These are phyloP conservation scores for Pristionchus maxplancki DNA, from an alignment of 2,888 invertebrate species.

Conservation along the genomic window DNA sequence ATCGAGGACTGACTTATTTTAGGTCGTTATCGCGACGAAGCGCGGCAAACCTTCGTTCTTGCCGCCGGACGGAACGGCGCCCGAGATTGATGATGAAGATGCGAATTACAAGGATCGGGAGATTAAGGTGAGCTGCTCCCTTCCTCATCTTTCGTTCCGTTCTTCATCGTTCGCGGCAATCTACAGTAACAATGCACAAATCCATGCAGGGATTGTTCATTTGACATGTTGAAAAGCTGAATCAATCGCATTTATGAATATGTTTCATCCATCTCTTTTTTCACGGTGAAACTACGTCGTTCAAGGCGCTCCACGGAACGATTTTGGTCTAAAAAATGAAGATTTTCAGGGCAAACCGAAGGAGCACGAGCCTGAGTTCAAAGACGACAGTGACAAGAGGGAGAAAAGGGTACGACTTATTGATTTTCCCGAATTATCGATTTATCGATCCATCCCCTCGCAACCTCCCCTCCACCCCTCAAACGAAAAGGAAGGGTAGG, in stretches of 20 bases:
- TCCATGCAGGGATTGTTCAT: too few relatives aligned
- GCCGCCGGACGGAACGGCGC: slow-evolving; percentile 55
- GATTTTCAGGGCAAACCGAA: slow-evolving; percentile 52
- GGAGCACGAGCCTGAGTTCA: slow-evolving; percentile 62
- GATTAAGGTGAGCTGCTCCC: slow-evolving; percentile 56
- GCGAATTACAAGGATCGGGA: slow-evolving; percentile 64
- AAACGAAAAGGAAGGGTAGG: too few relatives aligned
- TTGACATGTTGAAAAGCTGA: too few relatives aligned
- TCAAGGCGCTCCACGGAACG: background rate
- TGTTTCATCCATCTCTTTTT: too few relatives aligned
- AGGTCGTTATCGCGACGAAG: slow-evolving; percentile 72
- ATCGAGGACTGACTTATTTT: slow-evolving; percentile 25
- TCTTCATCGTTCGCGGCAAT: too few relatives aligned
- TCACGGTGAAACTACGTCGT: background rate
- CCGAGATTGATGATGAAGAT: slow-evolving; percentile 68
- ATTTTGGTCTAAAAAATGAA: background rate
- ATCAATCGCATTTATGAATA: too few relatives aligned
- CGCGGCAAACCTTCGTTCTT: slow-evolving; percentile 70
- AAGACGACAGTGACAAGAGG: slow-evolving; percentile 67
- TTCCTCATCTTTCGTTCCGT: too few relatives aligned
- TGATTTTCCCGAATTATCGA: background rate
- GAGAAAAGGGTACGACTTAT: slow-evolving; percentile 60
- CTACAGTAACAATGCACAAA: too few relatives aligned
- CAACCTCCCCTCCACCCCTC: too few relatives aligned
- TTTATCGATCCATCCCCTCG: background rate